Conservation (phyloP, 2,888 invertebrate species). For the Drosophila multiciliata region DNA sequence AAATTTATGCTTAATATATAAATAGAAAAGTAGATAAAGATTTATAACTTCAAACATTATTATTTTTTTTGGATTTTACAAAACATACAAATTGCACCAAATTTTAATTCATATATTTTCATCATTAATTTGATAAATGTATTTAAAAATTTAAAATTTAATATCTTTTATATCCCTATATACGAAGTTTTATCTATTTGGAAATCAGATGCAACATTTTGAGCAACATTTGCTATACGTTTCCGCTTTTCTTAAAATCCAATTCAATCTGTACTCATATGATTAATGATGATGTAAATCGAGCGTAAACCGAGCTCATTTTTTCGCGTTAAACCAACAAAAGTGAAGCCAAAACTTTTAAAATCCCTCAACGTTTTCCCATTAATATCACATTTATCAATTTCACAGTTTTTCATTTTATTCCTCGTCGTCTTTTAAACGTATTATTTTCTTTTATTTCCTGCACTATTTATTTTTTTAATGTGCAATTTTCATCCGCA, state of each 20-base stretch:
- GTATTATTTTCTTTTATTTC: conserved; percentile 64
- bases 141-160: neutral
- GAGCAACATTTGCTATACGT: conserved; percentile 25
- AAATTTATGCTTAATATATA: neutral
- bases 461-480: conserved; percentile 33
- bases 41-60: neutral
- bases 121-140: neutral
- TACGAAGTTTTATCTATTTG: neutral
- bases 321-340: conserved; percentile 55
- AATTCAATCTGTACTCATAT: conserved; percentile 33
- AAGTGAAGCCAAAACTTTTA: conserved; percentile 64
- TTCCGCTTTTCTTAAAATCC: conserved; percentile 4
- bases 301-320: conserved; percentile 65
- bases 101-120: too few species aligned
- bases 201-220: neutral
- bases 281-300: conserved; percentile 72
- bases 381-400: conserved; percentile 79
- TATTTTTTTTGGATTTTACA: neutral
- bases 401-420: conserved; percentile 79
- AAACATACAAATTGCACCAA: too few species aligned
- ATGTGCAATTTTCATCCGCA: conserved; percentile 64
- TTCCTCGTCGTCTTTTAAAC: conserved; percentile 57
- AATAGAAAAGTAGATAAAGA: neutral
- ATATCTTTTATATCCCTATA: neutral
- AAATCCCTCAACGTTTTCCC: conserved; percentile 72